phyloP scores from a whole-genome alignment of 2,797 vertebrate genomes.

The Pseudocheirus occidentalis region DNA sequence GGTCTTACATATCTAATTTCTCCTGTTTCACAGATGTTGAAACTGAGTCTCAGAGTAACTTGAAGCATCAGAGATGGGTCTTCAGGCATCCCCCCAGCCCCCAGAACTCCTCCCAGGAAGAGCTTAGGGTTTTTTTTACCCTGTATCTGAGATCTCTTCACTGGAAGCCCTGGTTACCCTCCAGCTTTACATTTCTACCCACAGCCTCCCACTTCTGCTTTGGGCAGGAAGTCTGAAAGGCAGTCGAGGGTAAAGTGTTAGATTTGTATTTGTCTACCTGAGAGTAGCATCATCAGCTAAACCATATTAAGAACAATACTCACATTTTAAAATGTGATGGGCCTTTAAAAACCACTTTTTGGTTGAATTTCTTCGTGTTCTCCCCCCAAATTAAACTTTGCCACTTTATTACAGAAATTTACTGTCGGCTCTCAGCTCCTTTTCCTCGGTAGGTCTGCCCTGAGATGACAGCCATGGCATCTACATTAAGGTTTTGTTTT shows the following conservation, averaged over 20 bases:
- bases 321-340: background rate
- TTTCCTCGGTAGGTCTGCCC: background rate
- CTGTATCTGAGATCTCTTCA: background rate
- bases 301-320: constrained; percentile 19
- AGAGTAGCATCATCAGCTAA: background rate
- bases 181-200: background rate
- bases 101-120: background rate
- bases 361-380: constrained; percentile 17
- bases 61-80: background rate
- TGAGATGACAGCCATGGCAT: background rate
- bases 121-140: rapidly evolving
- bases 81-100: background rate
- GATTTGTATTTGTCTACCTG: background rate
- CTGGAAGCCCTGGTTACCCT: background rate
- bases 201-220: background rate
- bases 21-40: background rate
- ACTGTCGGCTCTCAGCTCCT: background rate
- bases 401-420: constrained; percentile 12
- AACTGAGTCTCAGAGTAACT: background rate
- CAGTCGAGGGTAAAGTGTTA: background rate
- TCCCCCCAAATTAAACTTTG: constrained; percentile 14
- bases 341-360: constrained; percentile 17
- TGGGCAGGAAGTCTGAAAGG: constrained; percentile 6
- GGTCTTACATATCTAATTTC: background rate
- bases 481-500: background rate